Conservation (phyloP, 92 coral and sea anemone species). For the Isaurus tuberculatus region DNA sequence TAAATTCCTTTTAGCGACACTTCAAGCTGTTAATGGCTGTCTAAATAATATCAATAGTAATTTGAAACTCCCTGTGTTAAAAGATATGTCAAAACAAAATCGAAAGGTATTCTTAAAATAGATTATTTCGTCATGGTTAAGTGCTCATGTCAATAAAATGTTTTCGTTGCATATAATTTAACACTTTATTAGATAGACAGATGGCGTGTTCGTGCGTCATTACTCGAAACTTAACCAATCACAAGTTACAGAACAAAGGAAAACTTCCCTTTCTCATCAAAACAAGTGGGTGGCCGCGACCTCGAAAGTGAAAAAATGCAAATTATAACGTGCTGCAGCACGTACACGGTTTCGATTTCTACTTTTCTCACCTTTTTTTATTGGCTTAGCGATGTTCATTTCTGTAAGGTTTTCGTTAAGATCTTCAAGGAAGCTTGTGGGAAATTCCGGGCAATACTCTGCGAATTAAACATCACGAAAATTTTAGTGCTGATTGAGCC, state of each 20-base stretch:
- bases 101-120: constrained; percentile 14
- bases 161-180: not conserved
- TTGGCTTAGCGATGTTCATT: not conserved
- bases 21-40: not conserved
- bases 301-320: constrained; percentile 45
- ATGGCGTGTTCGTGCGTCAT: constrained; percentile 29
- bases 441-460: not conserved
- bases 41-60: not conserved
- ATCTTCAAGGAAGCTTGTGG: not conserved
- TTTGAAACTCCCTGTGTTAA: not conserved
- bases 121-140: not conserved
- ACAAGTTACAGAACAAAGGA: not conserved
- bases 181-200: not conserved
- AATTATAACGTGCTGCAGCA: constrained; percentile 42
- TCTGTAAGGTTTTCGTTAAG: not conserved
- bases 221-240: constrained; percentile 2
- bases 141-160: not conserved
- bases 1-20: not conserved
- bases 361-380: not conserved
- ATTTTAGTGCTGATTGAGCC: not conserved
- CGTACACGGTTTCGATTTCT: constrained; percentile 10
- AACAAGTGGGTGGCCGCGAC: constrained; percentile 9
- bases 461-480: not conserved
- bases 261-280: constrained; percentile 30
- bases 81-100: not conserved